phyloP scores from a whole-genome alignment of 2,888 invertebrate species.

The Megaustenia siamemsis region DNA sequence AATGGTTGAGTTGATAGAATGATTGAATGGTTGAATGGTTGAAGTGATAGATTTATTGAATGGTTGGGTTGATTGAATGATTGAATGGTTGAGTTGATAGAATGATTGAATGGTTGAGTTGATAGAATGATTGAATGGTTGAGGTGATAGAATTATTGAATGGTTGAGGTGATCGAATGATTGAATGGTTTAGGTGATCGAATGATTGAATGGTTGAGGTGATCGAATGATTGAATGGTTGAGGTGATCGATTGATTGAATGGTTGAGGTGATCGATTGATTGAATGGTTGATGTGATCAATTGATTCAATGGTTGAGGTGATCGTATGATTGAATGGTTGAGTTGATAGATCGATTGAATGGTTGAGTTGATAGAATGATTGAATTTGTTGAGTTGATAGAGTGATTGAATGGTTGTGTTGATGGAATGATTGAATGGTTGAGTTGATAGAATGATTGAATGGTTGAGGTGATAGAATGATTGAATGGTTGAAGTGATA shows the following conservation, averaged over 20 bases:
- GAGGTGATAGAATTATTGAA: neutral
- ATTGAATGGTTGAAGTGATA: neutral
- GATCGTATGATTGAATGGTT: neutral
- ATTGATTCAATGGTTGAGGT: neutral
- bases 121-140: neutral
- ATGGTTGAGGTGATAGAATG: neutral
- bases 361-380: neutral
- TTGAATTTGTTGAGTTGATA: neutral
- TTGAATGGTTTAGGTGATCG: neutral
- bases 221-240: neutral
- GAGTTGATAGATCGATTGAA: neutral
- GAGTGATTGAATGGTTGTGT: neutral
- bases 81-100: neutral
- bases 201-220: neutral
- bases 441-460: neutral
- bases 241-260: too few species aligned
- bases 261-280: too few species aligned
- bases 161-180: neutral
- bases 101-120: neutral
- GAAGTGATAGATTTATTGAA: neutral
- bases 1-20: neutral
- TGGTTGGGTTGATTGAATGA: neutral
- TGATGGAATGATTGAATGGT: neutral
- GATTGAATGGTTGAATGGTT: neutral
- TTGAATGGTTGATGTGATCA: neutral